A percentile compares a stretch with the other conserved stretches of the same genome.
These are phyloP conservation scores for Myrmecophaga tridactyla DNA, from an alignment of 2,113 vertebrate genomes.

Conservation along the genomic window DNA sequence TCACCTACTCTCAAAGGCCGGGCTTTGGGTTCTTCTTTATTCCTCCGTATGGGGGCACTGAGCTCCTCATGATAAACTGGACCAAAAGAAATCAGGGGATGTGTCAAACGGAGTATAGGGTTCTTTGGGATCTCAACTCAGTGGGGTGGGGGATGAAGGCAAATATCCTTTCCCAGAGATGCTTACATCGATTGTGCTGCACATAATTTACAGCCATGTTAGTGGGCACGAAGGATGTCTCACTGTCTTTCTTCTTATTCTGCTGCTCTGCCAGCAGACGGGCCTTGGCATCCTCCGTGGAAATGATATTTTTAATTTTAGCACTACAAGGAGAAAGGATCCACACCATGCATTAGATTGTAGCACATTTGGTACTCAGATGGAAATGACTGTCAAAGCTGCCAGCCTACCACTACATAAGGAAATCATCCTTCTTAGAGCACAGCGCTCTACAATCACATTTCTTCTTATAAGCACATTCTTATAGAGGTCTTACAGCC, in stretches of 20 bases:
- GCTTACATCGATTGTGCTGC: slow-evolving; percentile 98
- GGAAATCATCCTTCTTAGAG: neutral
- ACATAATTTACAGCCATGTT: slow-evolving; percentile 99
- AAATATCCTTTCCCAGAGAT: neutral
- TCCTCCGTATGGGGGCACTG: slow-evolving; percentile 93
- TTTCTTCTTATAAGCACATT: fast-evolving
- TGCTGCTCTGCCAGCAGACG: slow-evolving; percentile 95
- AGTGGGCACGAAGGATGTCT: slow-evolving; percentile 97
- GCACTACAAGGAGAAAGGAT: slow-evolving; percentile 82
- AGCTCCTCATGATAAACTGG: slow-evolving; percentile 96
- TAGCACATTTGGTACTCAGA: neutral
- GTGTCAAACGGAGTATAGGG: neutral
- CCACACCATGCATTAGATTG: fast-evolving
- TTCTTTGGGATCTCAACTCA: too few relatives aligned
- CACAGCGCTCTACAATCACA: neutral
- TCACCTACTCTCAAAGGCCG: slow-evolving; percentile 95
- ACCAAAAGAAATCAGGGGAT: neutral
- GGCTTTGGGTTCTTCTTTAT: slow-evolving; percentile 96
- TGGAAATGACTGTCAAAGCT: neutral
- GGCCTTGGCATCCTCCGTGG: slow-evolving; percentile 97
- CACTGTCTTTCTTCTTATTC: slow-evolving; percentile 96
- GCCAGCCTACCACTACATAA: neutral
- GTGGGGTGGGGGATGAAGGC: fast-evolving
- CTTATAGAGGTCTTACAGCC: neutral
- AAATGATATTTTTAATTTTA: slow-evolving; percentile 99